Percentiles rank a stretch among this genome's conserved stretches.
Evolutionary conservation across 2,888 invertebrate species (phyloP).

Genomic region (Leptarthrus brevirostris): DNA sequence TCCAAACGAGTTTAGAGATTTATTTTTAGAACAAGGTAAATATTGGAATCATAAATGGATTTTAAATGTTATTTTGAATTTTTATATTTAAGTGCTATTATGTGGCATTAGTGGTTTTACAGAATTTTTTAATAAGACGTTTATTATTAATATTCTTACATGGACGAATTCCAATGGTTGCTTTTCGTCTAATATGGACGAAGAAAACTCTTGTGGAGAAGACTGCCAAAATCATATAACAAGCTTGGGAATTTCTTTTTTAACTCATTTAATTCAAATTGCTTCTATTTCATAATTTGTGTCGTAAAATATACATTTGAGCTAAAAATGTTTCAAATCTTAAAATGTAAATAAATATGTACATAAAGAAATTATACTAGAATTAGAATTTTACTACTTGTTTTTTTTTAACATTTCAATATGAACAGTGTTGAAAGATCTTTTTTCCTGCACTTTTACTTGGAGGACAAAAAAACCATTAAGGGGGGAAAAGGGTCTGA

Average conservation of each 20-base stretch:
- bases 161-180: neutral
- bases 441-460: too few relatives aligned
- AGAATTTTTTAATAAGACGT: neutral
- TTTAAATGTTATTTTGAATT: neutral
- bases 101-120: conserved; percentile 13
- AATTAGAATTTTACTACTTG: too few relatives aligned
- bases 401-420: too few relatives aligned
- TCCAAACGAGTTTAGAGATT: neutral
- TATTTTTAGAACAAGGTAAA: conserved; percentile 19
- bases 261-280: neutral
- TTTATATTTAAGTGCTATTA: neutral
- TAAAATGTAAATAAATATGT: neutral
- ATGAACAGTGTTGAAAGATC: too few relatives aligned
- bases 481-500: too few relatives aligned
- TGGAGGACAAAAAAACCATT: too few relatives aligned
- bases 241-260: conserved; percentile 1
- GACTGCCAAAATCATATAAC: conserved; percentile 4
- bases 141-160: neutral
- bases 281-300: neutral
- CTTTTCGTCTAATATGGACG: neutral
- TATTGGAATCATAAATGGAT: neutral
- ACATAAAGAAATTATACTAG: too few relatives aligned
- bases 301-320: too few relatives aligned
- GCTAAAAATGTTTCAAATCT: neutral
- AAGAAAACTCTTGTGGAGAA: neutral